Base-by-base conservation (phyloP, 1,140 invertebrate genomes). In the Bicyclus anynana region DNA sequence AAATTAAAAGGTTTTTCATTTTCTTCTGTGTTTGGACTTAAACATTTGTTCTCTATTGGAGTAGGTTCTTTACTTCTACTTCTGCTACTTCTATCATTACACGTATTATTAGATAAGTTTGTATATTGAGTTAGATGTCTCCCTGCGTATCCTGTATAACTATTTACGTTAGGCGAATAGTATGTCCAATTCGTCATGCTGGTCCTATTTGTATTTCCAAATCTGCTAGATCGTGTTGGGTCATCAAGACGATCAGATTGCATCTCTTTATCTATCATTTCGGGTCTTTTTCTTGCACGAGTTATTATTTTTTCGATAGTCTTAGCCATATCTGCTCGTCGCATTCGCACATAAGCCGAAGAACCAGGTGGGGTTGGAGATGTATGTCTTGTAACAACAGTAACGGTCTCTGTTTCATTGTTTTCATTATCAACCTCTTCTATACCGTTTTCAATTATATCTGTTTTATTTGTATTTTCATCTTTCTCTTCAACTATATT, bases 331-430 rank as follows among this genome's bases (percentile, higher is more conserved):
- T 95, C 94, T 0, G 92, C 91, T 68, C 94, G 89, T 60, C 93
- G 90, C 7, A 89, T 91, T 65, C 93, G 87, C 2, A 93, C 85
- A 62, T 91, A 93, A n/a, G 91, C 83, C 6, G 91, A 92, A 12
- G 91, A 91, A n/a, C 91, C 91, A 1, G 93, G 93, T 1, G 93
- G 91, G 0, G 92, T 94, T 1, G 94, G 95, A 6, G 94, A 95
- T 1, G 94, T 96, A 29, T 92, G 92, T 63, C 95, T 88, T 0
- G 93, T 94, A 0, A 94, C 87, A 14, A 95, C 91, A 4, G 90
- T 90, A 4, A 95, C 69, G 1, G 90, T 91, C 73, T 88, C 82
- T 62, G 62, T 72, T 53, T 79, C 56, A 40, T 72, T 64, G 50
- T 65, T 65, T 50, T 69, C 44, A 27, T 66, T 42, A 26, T 51